phyloP scores from a whole-genome alignment of 2,888 invertebrate species.

The Seira musarum region DNA sequence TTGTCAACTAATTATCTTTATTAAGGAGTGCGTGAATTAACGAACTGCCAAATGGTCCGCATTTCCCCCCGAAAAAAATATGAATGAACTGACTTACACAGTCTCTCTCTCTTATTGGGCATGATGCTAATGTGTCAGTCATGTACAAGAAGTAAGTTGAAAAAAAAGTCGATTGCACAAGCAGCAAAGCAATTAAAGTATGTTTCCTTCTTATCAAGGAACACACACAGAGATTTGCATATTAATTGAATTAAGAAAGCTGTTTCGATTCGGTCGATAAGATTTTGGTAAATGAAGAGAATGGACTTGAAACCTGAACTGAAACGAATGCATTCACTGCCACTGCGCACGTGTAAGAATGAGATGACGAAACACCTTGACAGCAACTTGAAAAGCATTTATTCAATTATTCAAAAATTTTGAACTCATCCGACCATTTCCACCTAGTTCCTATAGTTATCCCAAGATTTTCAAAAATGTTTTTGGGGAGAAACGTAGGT shows the following conservation, averaged over 20 bases:
- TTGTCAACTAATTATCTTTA: slow-evolving; percentile 50
- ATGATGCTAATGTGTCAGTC: slow-evolving; percentile 6
- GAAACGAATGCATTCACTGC: too few relatives aligned
- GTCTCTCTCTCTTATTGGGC: slow-evolving; percentile 3
- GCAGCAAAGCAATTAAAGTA: background rate
- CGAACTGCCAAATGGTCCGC: slow-evolving; percentile 49
- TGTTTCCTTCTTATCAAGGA: slow-evolving; percentile 17
- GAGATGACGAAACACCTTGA: too few relatives aligned
- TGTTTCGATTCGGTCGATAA: too few relatives aligned
- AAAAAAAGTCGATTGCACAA: background rate
- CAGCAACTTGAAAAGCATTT: too few relatives aligned
- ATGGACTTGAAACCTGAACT: too few relatives aligned
- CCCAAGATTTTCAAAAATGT: too few relatives aligned
- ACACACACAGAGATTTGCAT: slow-evolving; percentile 46
- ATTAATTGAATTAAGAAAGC: background rate
- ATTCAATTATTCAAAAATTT: too few relatives aligned
- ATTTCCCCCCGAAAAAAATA: background rate
- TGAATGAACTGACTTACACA: background rate
- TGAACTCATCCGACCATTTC: too few relatives aligned
- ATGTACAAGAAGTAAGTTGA: background rate
- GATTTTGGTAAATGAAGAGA: too few relatives aligned
- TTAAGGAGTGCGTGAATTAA: slow-evolving; percentile 41
- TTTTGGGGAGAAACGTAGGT: too few relatives aligned
- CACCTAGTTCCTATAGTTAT: too few relatives aligned
- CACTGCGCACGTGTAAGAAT: too few relatives aligned